phyloP scores from a whole-genome alignment of 2,888 invertebrate species.

The Acrobasis suavella region DNA sequence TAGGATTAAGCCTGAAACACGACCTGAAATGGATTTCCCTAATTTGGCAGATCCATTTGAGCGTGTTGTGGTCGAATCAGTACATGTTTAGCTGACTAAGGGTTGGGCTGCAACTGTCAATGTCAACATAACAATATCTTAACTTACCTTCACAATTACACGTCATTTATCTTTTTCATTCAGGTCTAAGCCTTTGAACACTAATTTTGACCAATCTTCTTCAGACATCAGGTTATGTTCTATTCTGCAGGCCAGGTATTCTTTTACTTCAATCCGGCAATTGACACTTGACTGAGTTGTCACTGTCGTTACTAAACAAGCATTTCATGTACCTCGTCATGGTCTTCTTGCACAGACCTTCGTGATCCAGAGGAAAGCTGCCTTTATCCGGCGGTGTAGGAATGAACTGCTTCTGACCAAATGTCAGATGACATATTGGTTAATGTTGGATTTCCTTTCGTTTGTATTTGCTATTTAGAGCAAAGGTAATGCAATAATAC shows the following conservation, averaged over 20 bases:
- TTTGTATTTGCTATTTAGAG: background rate
- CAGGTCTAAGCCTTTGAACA: conserved; percentile 78
- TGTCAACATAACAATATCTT: conserved; percentile 28
- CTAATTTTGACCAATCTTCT: conserved; percentile 95
- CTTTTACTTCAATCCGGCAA: conserved; percentile 91
- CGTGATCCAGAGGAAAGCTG: conserved; percentile 98
- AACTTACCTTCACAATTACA: conserved; percentile 21
- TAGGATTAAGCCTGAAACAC: no score
- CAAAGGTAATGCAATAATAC: background rate
- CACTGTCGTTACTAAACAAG: conserved; percentile 87
- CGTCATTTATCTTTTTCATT: conserved; percentile 40
- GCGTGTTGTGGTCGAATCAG: no score
- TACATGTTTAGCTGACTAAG: no score
- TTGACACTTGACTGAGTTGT: conserved; percentile 89
- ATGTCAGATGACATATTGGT: conserved; percentile 90
- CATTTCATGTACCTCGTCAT: conserved; percentile 97
- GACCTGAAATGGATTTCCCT: no score
- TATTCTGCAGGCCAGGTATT: conserved; percentile 97
- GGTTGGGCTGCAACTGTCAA: no score
- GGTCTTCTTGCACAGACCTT: conserved; percentile 91
- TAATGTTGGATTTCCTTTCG: conserved; percentile 4
- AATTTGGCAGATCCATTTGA: no score
- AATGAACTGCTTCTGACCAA: conserved; percentile 91
- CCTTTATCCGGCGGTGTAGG: conserved; percentile 97
- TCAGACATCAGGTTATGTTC: conserved; percentile 96